Percentiles rank a stretch among this genome's conserved stretches.
Conservation (phyloP, 2,797 vertebrate genomes). For the Carduelis carduelis region DNA sequence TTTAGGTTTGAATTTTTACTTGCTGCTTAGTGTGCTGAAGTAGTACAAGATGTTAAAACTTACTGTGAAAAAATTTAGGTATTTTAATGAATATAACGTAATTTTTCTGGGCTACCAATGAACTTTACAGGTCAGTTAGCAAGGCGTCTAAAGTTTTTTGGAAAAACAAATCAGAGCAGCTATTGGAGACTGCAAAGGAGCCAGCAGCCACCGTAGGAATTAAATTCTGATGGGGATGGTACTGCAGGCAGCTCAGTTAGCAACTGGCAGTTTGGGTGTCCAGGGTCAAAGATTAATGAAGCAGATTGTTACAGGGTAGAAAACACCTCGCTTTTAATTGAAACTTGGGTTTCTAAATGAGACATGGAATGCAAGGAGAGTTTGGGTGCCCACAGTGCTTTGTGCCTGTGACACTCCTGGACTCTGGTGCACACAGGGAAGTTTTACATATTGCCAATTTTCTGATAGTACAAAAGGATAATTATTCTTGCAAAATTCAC, state of each 20-base stretch:
- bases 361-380: background rate
- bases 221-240: background rate
- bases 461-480: background rate
- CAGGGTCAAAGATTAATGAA: conserved; percentile 7
- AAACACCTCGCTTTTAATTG: background rate
- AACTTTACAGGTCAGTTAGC: background rate
- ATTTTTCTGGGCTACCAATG: background rate
- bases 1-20: background rate
- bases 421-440: background rate
- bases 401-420: background rate
- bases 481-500: background rate
- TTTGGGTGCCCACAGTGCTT: background rate
- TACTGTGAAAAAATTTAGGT: background rate
- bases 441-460: background rate
- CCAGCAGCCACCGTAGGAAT: background rate
- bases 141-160: background rate
- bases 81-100: background rate
- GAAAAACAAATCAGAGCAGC: background rate
- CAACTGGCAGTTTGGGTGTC: background rate
- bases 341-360: background rate
- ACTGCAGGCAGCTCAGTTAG: background rate
- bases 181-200: background rate
- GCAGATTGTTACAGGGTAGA: background rate
- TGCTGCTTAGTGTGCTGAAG: background rate
- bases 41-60: background rate